Percentiles rank a stretch among this genome's conserved stretches.
Conservation (phyloP, 2,113 vertebrate genomes). For the Podarcis cretensis region DNA sequence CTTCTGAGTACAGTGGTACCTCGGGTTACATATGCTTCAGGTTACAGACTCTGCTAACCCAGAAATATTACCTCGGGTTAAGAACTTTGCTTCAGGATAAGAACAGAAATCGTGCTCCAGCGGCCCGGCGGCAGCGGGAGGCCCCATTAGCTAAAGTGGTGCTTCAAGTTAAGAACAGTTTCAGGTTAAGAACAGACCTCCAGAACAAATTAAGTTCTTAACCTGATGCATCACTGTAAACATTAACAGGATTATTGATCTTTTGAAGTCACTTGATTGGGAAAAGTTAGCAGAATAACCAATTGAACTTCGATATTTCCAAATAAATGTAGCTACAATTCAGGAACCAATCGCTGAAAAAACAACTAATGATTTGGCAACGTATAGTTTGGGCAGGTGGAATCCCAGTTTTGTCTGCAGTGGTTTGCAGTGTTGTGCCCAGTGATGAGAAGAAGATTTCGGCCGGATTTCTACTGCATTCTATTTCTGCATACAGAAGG, state of each 20-base stretch:
- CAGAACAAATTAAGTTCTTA: too few species aligned
- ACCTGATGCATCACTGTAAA: background rate
- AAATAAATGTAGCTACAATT: background rate
- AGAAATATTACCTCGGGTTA: too few species aligned
- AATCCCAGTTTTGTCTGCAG: background rate
- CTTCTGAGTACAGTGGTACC: background rate
- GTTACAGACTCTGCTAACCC: too few species aligned
- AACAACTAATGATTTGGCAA: background rate
- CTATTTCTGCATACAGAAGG: background rate
- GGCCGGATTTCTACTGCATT: slow-evolving; percentile 38
- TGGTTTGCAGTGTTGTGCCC: background rate
- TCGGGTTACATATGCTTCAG: too few species aligned
- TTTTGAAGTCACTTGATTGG: background rate
- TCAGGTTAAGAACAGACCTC: too few species aligned
- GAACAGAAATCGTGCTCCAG: too few species aligned
- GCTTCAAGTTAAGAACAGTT: too few species aligned
- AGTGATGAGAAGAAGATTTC: slow-evolving; percentile 1
- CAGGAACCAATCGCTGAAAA: background rate
- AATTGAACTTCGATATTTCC: background rate
- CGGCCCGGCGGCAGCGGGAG: too few species aligned
- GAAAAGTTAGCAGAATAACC: background rate
- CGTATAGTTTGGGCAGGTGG: background rate
- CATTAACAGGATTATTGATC: background rate
- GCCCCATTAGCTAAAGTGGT: too few species aligned
- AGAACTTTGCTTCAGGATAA: too few species aligned